phyloP scores from a whole-genome alignment of 2,888 invertebrate genomes.

The Clunio marinus region DNA sequence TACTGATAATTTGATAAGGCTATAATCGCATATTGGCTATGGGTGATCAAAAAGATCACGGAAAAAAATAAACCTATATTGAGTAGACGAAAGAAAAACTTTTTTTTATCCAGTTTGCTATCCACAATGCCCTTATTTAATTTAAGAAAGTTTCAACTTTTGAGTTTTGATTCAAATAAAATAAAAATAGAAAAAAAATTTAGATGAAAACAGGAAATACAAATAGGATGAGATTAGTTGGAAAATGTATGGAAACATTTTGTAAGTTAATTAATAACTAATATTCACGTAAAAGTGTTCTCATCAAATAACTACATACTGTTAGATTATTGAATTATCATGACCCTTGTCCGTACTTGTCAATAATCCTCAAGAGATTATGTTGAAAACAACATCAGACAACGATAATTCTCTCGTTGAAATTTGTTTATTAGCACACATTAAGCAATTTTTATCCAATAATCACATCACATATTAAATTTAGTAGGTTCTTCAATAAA shows the following conservation, averaged over 20 bases:
- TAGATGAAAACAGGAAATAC: too few relatives aligned
- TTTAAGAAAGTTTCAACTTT: too few relatives aligned
- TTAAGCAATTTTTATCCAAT: slow-evolving; percentile 22
- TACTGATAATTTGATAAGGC: slow-evolving; percentile 30
- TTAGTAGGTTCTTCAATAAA: too few relatives aligned
- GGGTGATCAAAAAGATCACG: slow-evolving; percentile 12
- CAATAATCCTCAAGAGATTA: slow-evolving; percentile 12
- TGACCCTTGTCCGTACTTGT: slow-evolving; percentile 3
- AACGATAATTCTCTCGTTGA: neutral
- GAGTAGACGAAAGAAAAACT: neutral
- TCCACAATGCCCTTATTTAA: neutral
- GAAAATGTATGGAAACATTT: too few relatives aligned
- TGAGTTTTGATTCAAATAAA: too few relatives aligned
- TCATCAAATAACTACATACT: too few relatives aligned
- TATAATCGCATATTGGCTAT: slow-evolving; percentile 22
- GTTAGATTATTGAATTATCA: slow-evolving; percentile 6
- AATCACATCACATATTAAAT: slow-evolving; percentile 8
- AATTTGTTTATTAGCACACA: neutral
- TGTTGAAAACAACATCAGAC: neutral
- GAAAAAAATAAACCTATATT: neutral
- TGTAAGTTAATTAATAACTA: too few relatives aligned
- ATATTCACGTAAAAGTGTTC: too few relatives aligned
- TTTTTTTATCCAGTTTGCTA: neutral
- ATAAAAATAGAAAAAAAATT: too few relatives aligned
- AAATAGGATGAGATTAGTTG: too few relatives aligned